Evolutionary conservation across 2,113 vertebrate species (phyloP).

Genomic region (Rhadina sibilatrix): DNA sequence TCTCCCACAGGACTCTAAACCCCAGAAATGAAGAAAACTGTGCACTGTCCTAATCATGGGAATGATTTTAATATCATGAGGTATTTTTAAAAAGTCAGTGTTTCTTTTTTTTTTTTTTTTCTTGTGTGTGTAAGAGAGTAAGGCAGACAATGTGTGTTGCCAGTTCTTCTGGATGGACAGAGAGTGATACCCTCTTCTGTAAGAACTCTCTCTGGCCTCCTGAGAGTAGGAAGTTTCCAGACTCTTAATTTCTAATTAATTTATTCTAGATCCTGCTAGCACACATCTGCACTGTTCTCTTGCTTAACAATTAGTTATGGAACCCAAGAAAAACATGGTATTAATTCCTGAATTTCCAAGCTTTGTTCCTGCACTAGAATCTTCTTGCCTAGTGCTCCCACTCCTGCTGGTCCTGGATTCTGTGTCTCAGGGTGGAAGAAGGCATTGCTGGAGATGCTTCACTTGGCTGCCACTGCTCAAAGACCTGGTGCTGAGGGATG

Average conservation of each 20-base stretch:
- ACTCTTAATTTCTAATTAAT: not conserved
- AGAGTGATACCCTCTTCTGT: not conserved
- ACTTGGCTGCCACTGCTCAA: not conserved
- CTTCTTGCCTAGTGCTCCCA: not conserved
- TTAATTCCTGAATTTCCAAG: slow-evolving; percentile 20
- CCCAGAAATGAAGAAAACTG: not conserved
- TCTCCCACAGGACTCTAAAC: not conserved
- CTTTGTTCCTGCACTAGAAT: not conserved
- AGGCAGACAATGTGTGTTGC: not conserved
- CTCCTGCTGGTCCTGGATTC: not conserved
- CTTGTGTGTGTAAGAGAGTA: not conserved
- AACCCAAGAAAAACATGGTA: not conserved
- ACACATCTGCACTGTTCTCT: slow-evolving; percentile 15
- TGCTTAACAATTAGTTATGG: slow-evolving; percentile 8
- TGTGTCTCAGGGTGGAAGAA: not conserved
- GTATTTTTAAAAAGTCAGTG: fast-evolving
- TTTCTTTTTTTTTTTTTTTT: not conserved
- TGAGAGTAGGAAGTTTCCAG: not conserved
- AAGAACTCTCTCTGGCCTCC: not conserved
- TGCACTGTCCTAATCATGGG: not conserved
- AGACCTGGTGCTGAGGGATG: not conserved
- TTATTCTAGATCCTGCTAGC: not conserved
- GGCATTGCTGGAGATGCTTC: not conserved
- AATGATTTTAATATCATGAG: not conserved
- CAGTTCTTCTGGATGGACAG: not conserved